A percentile compares a stretch with the other conserved stretches of the same genome.
Conservation (phyloP, 2,888 invertebrate genomes). For the Hirtodrosophila cameraria region DNA sequence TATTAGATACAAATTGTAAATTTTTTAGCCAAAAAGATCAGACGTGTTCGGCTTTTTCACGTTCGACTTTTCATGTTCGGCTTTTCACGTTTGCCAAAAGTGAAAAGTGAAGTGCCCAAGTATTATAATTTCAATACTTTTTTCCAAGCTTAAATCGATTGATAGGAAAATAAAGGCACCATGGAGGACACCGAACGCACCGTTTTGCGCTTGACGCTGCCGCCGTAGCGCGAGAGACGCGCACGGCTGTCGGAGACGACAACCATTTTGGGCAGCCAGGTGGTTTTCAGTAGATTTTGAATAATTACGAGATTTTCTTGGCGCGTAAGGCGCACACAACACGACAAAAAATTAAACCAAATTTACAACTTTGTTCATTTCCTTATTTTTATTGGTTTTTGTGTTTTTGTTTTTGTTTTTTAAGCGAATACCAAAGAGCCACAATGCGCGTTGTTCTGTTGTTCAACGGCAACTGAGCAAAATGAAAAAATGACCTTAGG, state of each 20-base stretch:
- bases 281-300: conserved; percentile 64
- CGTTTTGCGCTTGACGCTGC: conserved; percentile 82
- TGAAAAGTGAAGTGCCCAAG: too few species aligned
- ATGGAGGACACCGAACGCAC: conserved; percentile 53
- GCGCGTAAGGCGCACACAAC: conserved; percentile 42
- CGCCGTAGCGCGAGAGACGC: conserved; percentile 78
- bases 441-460: conserved; percentile 52
- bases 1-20: too few species aligned
- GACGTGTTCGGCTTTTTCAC: too few species aligned
- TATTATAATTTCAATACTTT: too few species aligned
- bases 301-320: conserved; percentile 50
- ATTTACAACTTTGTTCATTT: too few species aligned
- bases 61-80: too few species aligned
- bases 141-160: too few species aligned
- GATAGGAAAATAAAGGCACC: too few species aligned
- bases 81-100: too few species aligned
- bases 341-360: conserved; percentile 6
- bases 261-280: conserved; percentile 77
- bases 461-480: conserved; percentile 65
- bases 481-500: conserved; percentile 54
- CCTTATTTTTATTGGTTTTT: neutral
- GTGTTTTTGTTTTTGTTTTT: conserved; percentile 2
- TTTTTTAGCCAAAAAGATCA: too few species aligned
- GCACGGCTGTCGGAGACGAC: conserved; percentile 81
- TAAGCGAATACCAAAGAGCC: conserved; percentile 2